Conservation (phyloP, 2,113 vertebrate species). For the Natator depressus region DNA sequence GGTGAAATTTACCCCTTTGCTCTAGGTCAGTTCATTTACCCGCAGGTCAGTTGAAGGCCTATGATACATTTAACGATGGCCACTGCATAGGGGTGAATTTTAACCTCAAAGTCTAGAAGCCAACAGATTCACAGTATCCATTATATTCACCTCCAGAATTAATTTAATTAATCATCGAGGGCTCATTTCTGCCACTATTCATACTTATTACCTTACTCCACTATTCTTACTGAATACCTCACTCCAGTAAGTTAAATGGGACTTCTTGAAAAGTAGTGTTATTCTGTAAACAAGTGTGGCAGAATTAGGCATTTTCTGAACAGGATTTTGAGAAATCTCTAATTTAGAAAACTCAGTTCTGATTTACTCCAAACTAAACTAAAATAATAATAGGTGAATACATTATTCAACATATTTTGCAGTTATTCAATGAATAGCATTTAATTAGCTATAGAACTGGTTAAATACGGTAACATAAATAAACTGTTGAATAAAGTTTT, state of each 20-base stretch:
- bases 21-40: constrained; percentile 21
- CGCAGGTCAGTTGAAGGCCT: constrained; percentile 36
- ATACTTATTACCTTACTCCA: constrained; percentile 61
- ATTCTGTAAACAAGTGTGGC: neutral
- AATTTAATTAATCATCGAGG: constrained; percentile 73
- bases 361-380: constrained; percentile 23
- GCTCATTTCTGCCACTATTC: constrained; percentile 64
- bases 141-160: constrained; percentile 72
- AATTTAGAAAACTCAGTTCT: constrained; percentile 12
- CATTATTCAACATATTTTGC: neutral
- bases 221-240: neutral
- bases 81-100: constrained; percentile 71
- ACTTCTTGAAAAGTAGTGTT: constrained; percentile 65
- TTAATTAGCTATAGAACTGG: neutral
- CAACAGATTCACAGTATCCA: constrained; percentile 73
- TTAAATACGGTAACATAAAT: neutral
- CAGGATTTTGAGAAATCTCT: constrained; percentile 36
- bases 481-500: neutral
- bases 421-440: neutral
- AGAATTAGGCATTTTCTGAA: neutral
- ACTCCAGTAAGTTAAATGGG: constrained; percentile 59
- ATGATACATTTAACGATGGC: constrained; percentile 64
- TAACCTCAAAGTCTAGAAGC: constrained; percentile 43
- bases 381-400: constrained; percentile 19
- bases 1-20: constrained; percentile 49